Evolutionary conservation across 2,797 vertebrate species (phyloP).

Genomic region (Sebastes oblongus): DNA sequence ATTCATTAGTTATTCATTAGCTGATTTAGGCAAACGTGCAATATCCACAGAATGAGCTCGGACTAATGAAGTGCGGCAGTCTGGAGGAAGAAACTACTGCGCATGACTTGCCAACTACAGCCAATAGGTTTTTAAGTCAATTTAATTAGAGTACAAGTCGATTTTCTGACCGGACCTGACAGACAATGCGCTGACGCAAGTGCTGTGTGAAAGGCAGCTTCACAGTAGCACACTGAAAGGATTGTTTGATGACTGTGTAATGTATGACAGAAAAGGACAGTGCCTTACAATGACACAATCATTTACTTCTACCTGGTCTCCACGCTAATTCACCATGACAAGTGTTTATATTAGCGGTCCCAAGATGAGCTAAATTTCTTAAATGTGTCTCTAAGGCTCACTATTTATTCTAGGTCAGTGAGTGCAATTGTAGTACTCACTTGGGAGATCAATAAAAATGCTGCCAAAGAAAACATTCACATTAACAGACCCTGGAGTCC

Average conservation of each 20-base stretch:
- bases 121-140: constrained; percentile 36
- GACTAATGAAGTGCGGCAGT: constrained; percentile 19
- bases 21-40: constrained; percentile 37
- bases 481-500: neutral
- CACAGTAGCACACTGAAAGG: constrained; percentile 10
- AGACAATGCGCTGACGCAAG: constrained; percentile 27
- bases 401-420: neutral
- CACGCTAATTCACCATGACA: constrained; percentile 25
- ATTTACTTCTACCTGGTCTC: neutral
- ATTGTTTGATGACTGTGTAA: neutral
- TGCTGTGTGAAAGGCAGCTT: constrained; percentile 37
- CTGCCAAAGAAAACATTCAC: constrained; percentile 32
- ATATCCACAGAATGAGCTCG: neutral
- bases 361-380: constrained; percentile 25
- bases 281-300: neutral
- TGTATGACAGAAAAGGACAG: constrained; percentile 14
- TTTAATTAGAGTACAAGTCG: constrained; percentile 10
- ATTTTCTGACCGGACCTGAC: constrained; percentile 15
- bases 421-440: constrained; percentile 29
- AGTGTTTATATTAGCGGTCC: constrained; percentile 40
- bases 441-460: constrained; percentile 21
- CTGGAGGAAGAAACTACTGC: constrained; percentile 15
- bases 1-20: constrained; percentile 46
- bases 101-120: constrained; percentile 1
- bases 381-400: constrained; percentile 19